A percentile compares a stretch with the other conserved stretches of the same genome.
These are phyloP conservation scores for Drepana falcataria DNA, from an alignment of 2,888 invertebrate genomes.

Conservation along the genomic window DNA sequence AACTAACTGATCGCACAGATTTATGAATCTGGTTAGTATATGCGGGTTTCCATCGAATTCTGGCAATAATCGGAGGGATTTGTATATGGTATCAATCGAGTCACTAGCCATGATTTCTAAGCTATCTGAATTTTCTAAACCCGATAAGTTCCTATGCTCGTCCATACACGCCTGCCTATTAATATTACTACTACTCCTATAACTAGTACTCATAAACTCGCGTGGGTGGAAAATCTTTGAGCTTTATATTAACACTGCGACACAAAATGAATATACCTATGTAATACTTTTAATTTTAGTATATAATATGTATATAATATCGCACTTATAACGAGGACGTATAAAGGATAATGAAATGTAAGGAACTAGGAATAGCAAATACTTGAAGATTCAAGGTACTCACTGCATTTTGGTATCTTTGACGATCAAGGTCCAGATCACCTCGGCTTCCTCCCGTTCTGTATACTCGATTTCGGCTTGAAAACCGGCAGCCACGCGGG, in stretches of 20 bases:
- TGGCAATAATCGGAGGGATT: too few species aligned
- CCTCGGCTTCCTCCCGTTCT: too few species aligned
- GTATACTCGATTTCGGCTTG: too few species aligned
- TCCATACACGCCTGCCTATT: too few species aligned
- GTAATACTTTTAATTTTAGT: too few species aligned
- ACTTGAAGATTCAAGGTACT: constrained; percentile 1
- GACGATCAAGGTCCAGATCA: too few species aligned
- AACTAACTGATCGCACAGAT: too few species aligned
- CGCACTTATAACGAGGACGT: neutral
- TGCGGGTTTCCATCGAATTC: too few species aligned
- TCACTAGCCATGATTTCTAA: neutral
- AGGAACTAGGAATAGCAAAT: neutral
- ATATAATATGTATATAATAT: too few species aligned
- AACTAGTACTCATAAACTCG: constrained; percentile 1
- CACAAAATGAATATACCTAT: neutral
- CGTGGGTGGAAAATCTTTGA: constrained; percentile 1
- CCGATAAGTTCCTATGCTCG: neutral
- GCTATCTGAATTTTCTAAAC: neutral
- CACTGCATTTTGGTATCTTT: neutral
- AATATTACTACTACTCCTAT: neutral
- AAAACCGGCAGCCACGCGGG: too few species aligned
- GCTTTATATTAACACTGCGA: neutral
- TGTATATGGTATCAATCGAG: constrained; percentile 5
- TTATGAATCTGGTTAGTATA: too few species aligned
- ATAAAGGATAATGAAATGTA: neutral